These are phyloP conservation scores for Etheostoma nigrum DNA, from an alignment of 2,797 vertebrate genomes.

Conservation along the genomic window DNA sequence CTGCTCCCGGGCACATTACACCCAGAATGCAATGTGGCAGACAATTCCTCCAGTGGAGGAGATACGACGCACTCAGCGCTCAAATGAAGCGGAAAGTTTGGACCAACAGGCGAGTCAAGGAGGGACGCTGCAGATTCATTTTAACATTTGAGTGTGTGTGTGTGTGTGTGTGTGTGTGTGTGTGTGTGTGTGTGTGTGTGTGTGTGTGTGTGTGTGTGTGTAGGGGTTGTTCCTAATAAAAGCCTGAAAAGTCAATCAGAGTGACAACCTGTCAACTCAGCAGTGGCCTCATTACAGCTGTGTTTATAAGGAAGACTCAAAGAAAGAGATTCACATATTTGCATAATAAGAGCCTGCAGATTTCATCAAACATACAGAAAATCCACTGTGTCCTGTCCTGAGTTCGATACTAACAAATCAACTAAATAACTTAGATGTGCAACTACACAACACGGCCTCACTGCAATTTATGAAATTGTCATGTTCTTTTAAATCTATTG, in stretches of 20 bases:
- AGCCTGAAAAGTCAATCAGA: constrained; percentile 49
- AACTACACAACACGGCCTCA: background rate
- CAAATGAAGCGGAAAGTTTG: constrained; percentile 63
- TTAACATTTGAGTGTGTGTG: constrained; percentile 6
- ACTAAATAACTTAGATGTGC: background rate
- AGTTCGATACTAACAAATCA: background rate
- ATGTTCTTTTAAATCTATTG: too few relatives aligned
- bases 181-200: constrained; percentile 1
- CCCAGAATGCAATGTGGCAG: constrained; percentile 67
- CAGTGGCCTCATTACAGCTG: constrained; percentile 52
- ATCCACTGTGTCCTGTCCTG: background rate
- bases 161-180: constrained; percentile 33
- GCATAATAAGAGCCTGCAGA: constrained; percentile 17
- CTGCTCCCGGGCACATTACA: constrained; percentile 63
- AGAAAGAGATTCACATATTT: constrained; percentile 5
- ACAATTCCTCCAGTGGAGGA: constrained; percentile 37
- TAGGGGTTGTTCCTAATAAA: constrained; percentile 31
- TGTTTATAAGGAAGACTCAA: constrained; percentile 21
- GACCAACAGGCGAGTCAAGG: constrained; percentile 38
- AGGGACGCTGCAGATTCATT: background rate
- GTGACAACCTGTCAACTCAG: constrained; percentile 34
- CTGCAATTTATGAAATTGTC: too few relatives aligned
- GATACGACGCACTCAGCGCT: constrained; percentile 36
- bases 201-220: background rate
- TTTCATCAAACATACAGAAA: background rate